phyloP scores from a whole-genome alignment of 2,113 vertebrate genomes.

The Petrocephalus zakoni region DNA sequence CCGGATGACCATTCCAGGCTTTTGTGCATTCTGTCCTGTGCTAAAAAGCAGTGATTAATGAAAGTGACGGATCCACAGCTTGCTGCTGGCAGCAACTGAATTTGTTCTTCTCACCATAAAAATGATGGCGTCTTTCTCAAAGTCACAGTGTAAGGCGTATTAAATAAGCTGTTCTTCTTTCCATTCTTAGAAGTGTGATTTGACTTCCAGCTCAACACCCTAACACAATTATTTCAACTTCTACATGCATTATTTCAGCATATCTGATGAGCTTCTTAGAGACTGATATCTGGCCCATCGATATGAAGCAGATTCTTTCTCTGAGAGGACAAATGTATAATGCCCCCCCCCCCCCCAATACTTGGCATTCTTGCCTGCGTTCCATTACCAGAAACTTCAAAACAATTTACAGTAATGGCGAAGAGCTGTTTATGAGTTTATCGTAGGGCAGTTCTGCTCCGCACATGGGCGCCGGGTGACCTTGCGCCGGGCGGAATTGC shows the following conservation, averaged over 20 bases:
- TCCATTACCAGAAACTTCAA: neutral
- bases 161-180: slow-evolving; percentile 4
- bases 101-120: neutral
- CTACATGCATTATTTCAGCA: slow-evolving; percentile 24
- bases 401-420: neutral
- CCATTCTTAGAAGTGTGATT: slow-evolving; percentile 27
- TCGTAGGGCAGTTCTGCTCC: neutral
- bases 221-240: slow-evolving; percentile 28
- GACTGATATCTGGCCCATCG: neutral
- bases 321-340: neutral
- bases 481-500: neutral
- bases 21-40: neutral
- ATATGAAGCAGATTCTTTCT: neutral
- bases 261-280: slow-evolving; percentile 4
- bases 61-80: neutral
- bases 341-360: neutral
- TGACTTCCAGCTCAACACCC: slow-evolving; percentile 22
- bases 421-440: neutral
- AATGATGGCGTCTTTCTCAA: neutral
- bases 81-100: neutral
- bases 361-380: neutral
- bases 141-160: neutral
- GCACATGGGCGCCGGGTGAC: neutral
- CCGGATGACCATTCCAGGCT: neutral
- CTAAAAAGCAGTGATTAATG: neutral